Evolutionary conservation across 2,113 vertebrate genomes (phyloP).

Genomic region (Heptranchias perlo): DNA sequence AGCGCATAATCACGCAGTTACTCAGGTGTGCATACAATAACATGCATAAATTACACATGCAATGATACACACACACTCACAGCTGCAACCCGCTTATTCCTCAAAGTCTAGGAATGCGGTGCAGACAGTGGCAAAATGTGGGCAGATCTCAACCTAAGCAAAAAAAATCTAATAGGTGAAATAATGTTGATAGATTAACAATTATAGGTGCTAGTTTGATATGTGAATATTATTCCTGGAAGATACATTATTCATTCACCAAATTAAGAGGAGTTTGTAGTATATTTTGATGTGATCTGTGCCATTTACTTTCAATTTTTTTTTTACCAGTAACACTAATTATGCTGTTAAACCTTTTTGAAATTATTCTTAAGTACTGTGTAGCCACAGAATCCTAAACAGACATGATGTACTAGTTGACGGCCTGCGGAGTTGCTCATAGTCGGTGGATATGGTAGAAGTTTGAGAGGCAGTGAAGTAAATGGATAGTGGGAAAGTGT

Average conservation of each 20-base stretch:
- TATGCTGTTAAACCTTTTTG: not conserved
- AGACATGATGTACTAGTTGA: not conserved
- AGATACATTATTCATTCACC: not conserved
- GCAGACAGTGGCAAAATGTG: not conserved
- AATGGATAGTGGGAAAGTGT: not conserved
- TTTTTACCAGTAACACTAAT: not conserved
- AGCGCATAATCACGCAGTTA: not conserved
- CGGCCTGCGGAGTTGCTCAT: not conserved
- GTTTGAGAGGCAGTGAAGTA: not conserved
- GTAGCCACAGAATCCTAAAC: not conserved
- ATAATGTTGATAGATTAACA: not conserved
- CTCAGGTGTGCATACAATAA: not conserved
- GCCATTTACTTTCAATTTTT: not conserved
- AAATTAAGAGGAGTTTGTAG: not conserved
- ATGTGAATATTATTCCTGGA: not conserved
- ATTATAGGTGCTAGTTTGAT: not conserved
- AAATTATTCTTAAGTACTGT: not conserved
- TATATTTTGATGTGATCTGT: not conserved
- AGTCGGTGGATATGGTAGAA: not conserved
- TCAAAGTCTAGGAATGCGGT: not conserved
- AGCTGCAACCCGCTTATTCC: not conserved
- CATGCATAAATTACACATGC: not conserved
- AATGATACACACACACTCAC: not conserved
- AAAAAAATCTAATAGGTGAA: not conserved
- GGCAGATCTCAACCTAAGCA: not conserved